A percentile compares a stretch with the other conserved stretches of the same genome.
These are phyloP conservation scores for Synanthedon andrenaeformis DNA, from an alignment of 2,888 invertebrate species.

Conservation along the genomic window DNA sequence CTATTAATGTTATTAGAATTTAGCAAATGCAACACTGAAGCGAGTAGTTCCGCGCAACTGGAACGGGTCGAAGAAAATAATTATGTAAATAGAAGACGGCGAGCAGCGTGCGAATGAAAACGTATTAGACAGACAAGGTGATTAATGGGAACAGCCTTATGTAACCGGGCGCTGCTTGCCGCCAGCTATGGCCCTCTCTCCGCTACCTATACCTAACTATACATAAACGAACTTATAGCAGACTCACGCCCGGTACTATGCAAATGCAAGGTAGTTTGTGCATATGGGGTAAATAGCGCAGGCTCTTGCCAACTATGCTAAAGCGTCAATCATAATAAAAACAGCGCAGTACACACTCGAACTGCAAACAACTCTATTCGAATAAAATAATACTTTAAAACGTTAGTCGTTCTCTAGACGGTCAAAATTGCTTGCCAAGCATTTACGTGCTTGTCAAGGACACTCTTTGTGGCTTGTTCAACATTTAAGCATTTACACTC, in stretches of 20 bases:
- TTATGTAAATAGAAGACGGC: constrained; percentile 59
- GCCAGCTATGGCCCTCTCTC: constrained; percentile 1
- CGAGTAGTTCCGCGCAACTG: constrained; percentile 39
- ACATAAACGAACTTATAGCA: not conserved
- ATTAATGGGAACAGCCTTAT: constrained; percentile 54
- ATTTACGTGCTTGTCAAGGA: no score
- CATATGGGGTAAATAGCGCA: constrained; percentile 35
- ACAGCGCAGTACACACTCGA: constrained; percentile 23
- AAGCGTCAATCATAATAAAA: constrained; percentile 51
- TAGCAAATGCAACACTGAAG: constrained; percentile 41
- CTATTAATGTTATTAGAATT: constrained; percentile 64
- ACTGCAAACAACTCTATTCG: not conserved
- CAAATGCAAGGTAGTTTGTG: constrained; percentile 54
- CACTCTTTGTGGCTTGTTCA: not conserved
- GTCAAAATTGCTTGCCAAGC: no score
- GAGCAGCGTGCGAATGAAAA: constrained; percentile 55
- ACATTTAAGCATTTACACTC: not conserved
- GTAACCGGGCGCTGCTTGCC: constrained; percentile 19
- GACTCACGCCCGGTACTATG: constrained; percentile 25
- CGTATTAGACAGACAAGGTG: constrained; percentile 65
- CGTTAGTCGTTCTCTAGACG: no score
- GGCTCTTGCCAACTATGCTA: constrained; percentile 39
- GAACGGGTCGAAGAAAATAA: constrained; percentile 57
- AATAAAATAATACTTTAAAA: not conserved
- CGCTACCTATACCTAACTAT: not conserved